phyloP scores from a whole-genome alignment of 2,797 vertebrate genomes.

The Sebastolobus alascanus region DNA sequence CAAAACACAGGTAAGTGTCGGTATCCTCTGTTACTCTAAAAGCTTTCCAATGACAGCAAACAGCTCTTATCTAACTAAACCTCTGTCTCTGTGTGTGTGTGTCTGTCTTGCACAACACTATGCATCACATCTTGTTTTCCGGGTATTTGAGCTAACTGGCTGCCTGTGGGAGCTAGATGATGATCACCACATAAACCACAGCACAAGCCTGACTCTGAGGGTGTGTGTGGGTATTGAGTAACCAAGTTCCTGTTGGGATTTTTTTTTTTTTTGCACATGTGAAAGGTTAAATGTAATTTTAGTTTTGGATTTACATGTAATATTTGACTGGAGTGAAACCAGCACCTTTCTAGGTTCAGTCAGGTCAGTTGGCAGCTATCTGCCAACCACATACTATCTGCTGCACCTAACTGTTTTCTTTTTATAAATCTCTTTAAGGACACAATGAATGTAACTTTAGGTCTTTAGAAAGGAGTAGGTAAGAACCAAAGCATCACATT shows the following conservation, averaged over 20 bases:
- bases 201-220: neutral
- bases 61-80: neutral
- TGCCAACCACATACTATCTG: neutral
- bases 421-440: neutral
- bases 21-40: neutral
- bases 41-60: neutral
- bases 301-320: neutral
- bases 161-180: neutral
- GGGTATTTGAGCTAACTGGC: slow-evolving; percentile 16
- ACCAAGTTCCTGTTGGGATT: slow-evolving; percentile 45
- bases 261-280: slow-evolving; percentile 3
- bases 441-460: neutral
- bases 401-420: neutral
- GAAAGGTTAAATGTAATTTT: neutral
- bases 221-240: neutral
- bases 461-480: too few relatives aligned
- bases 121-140: slow-evolving; percentile 56
- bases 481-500: neutral
- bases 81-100: neutral
- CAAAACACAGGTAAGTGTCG: neutral
- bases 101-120: slow-evolving; percentile 54
- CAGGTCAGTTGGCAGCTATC: neutral
- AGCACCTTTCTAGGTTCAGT: neutral
- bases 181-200: slow-evolving; percentile 61
- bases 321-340: neutral